A percentile compares a stretch with the other conserved stretches of the same genome.
Evolutionary conservation across 2,113 vertebrate genomes (phyloP).

Genomic region (Megaceryle torquata): DNA sequence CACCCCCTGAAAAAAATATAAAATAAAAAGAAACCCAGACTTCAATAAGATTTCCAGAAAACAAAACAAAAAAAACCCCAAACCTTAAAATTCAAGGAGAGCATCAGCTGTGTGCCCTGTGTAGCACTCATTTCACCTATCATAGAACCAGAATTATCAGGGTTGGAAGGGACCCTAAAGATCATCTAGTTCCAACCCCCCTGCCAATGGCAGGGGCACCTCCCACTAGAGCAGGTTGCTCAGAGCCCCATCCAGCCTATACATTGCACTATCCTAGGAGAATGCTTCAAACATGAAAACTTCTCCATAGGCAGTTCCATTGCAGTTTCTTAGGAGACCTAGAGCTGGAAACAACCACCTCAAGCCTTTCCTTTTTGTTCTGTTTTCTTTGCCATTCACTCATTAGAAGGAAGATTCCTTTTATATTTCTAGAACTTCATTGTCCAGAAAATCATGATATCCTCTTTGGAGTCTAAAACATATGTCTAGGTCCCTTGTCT

Average conservation of each 20-base stretch:
- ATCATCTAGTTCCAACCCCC: no score
- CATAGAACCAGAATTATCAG: no score
- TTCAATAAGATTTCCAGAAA: neutral
- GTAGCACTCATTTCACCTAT: neutral
- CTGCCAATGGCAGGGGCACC: no score
- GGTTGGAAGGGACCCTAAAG: no score
- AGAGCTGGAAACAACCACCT: neutral
- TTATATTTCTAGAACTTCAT: neutral
- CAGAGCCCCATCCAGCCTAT: no score
- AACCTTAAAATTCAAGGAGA: neutral
- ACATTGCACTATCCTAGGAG: neutral
- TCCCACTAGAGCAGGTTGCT: no score
- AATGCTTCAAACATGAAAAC: neutral
- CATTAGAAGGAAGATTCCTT: neutral
- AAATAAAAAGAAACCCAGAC: neutral
- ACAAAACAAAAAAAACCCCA: neutral
- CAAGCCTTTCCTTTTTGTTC: neutral
- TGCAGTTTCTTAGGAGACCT: neutral
- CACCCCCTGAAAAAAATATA: neutral
- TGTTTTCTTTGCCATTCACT: neutral
- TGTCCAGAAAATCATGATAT: neutral
- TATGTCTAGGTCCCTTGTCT: neutral
- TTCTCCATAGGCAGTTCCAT: neutral
- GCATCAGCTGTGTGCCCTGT: neutral
- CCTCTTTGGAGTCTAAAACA: neutral